These are phyloP conservation scores for Philaethria dido DNA, from an alignment of 2,888 invertebrate species.

Conservation along the genomic window DNA sequence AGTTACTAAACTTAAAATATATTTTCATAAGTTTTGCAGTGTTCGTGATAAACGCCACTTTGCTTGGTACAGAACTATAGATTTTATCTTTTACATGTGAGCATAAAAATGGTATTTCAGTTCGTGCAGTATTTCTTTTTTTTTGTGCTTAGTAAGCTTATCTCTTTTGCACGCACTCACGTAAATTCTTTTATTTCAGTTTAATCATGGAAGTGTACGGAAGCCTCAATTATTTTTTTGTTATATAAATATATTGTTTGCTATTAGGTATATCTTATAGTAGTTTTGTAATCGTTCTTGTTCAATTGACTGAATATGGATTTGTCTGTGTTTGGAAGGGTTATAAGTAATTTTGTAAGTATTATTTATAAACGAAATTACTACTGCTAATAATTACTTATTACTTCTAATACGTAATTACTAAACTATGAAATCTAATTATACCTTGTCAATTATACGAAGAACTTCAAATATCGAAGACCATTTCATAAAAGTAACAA, in stretches of 20 bases:
- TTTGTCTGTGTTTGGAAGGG: constrained; percentile 68
- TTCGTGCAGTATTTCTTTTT: constrained; percentile 51
- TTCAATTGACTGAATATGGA: constrained; percentile 57
- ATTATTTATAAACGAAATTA: too few relatives aligned
- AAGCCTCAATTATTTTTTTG: constrained; percentile 36
- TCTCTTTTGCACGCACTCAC: constrained; percentile 69
- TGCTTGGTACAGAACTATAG: constrained; percentile 56
- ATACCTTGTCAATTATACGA: too few relatives aligned
- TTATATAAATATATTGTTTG: constrained; percentile 21
- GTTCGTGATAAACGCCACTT: constrained; percentile 66
- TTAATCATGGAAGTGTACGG: constrained; percentile 36
- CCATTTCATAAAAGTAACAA: too few relatives aligned
- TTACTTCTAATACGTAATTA: too few relatives aligned
- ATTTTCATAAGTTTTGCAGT: constrained; percentile 56
- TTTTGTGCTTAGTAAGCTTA: constrained; percentile 62
- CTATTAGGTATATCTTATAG: too few relatives aligned
- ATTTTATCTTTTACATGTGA: constrained; percentile 66
- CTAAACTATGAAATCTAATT: too few relatives aligned
- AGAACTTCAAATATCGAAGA: too few relatives aligned
- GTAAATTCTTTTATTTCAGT: constrained; percentile 47
- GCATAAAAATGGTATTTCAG: constrained; percentile 63
- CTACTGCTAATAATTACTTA: too few relatives aligned
- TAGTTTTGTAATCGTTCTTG: background rate
- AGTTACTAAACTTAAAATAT: constrained; percentile 12
- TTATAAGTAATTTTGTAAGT: constrained; percentile 77